phyloP scores from a whole-genome alignment of 92 coral and sea anemone genomes.

The Palythoa heliodiscus region DNA sequence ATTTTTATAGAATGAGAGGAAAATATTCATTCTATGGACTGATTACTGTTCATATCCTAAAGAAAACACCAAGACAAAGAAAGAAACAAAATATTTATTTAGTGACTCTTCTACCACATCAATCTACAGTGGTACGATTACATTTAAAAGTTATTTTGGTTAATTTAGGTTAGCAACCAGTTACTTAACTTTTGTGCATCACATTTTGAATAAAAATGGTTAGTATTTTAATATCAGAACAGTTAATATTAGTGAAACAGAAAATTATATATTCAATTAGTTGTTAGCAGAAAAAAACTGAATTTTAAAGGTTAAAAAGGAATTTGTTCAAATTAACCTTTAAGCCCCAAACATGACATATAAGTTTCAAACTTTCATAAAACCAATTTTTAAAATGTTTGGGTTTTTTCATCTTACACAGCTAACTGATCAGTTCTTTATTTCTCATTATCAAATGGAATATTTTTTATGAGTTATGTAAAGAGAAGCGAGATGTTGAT shows the following conservation, averaged over 20 bases:
- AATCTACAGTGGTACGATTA: no score
- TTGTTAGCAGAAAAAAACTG: background rate
- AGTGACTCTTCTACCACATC: no score
- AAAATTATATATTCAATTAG: no score
- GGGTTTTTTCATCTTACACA: no score
- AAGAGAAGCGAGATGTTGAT: background rate
- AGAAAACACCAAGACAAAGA: background rate
- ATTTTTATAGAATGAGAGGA: no score
- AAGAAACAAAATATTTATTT: background rate
- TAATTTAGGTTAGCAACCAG: background rate
- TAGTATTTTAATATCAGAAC: background rate
- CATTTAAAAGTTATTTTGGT: background rate
- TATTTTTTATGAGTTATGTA: background rate
- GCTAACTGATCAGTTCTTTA: no score
- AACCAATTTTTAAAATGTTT: no score
- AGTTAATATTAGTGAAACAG: background rate
- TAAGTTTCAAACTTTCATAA: no score
- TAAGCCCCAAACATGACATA: no score
- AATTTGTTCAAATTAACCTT: background rate
- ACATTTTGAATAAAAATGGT: background rate
- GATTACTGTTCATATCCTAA: background rate
- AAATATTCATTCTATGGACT: no score
- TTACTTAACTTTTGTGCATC: no score
- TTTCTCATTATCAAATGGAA: background rate
- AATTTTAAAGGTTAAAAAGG: no score